Evolutionary conservation across 2,888 invertebrate species (phyloP), one percentile per base, ranked within the genome.

Genomic region (Phlogophora meticulosa): DNA sequence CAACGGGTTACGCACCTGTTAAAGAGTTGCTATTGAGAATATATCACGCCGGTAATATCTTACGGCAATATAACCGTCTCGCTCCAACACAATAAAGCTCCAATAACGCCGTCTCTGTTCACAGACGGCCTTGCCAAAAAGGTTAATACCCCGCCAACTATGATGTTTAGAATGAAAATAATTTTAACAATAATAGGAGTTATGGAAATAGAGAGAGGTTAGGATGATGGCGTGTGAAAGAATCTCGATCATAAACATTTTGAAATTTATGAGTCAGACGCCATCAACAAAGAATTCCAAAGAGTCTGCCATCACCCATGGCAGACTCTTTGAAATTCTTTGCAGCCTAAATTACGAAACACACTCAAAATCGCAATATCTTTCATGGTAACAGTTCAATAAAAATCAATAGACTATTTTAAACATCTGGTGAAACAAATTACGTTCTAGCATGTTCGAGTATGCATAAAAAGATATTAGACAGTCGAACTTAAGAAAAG

Each of bases 91-190:
- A 53, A 46, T 55, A 49, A 61, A 56, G 60, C 59, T 53, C 51
- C 3, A 28, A 58, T 60, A 62, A 55, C 4, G 22, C 71, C 55
- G 20, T 88, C 87, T 85, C 81, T 74, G 32, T 87, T 81, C 38
- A 81, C 72, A 58, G 58, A 73, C 84, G 88, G 90, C 91, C 91
- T 91, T 91, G 91, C 87, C 68, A 74, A 85, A 87, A 85, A 90
- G 91, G 88, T 91, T 85, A 92, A 91, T 78, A 90, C 77, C 88
- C 90, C 72, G 78, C 63, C 62, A 55, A 75, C 76, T 85, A 81
- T 84, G 81, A 83, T 66, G 79, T 77, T 69, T 46, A 64, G 78
- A 71, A 79, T 80, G 76, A 83, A 87, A 83, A 82, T 85, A 82
- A 80, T 78, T 75, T 42, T 74, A 83, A 83, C 81, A 82, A 81